Evolutionary conservation across 92 coral and sea anemone species (phyloP).

Genomic region (Umimayanthus chanpuru): DNA sequence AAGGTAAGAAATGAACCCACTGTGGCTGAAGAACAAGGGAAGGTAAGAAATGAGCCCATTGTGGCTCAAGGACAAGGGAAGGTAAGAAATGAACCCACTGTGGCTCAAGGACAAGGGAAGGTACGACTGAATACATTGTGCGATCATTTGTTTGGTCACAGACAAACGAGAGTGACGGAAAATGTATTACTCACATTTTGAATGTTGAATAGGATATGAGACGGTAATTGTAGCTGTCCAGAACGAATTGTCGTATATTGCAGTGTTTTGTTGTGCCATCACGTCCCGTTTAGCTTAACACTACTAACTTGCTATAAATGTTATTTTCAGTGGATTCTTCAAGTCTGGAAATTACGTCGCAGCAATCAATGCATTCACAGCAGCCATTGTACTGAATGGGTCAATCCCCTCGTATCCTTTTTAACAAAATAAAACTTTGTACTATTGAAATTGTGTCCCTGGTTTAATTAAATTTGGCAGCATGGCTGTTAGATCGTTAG

Average conservation of each 20-base stretch:
- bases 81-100: constrained; percentile 92
- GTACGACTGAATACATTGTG: neutral
- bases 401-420: constrained; percentile 97
- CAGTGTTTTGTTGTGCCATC: neutral
- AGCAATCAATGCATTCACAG: constrained; percentile 97
- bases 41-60: constrained; percentile 96
- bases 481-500: too few species aligned
- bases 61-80: constrained; percentile 98
- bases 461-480: too few species aligned
- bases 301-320: neutral
- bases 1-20: constrained; percentile 95
- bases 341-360: constrained; percentile 90
- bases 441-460: too few species aligned
- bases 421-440: neutral
- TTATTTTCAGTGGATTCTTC: constrained; percentile 77
- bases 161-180: too few species aligned
- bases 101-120: constrained; percentile 99
- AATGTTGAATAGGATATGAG: neutral
- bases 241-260: neutral
- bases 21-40: constrained; percentile 98
- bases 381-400: constrained; percentile 88
- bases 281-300: neutral
- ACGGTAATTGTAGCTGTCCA: neutral
- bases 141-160: neutral
- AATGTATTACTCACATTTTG: neutral